Base-by-base conservation (phyloP, 2,888 invertebrate species). In the Amiota mariae region DNA sequence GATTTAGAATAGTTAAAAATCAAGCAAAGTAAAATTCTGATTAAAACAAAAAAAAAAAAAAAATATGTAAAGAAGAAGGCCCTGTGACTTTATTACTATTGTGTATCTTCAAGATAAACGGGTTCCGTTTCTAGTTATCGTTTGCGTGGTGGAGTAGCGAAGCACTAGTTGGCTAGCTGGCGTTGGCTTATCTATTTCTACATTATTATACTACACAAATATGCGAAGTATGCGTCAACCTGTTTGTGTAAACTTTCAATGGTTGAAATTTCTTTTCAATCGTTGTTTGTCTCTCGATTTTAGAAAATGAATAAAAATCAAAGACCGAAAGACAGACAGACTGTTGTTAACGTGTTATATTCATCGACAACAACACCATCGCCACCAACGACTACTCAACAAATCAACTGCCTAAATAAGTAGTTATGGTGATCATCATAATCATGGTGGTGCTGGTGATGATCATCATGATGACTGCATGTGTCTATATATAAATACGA, bases 221-320 rank as follows among this genome's bases (percentile, higher is more conserved):
- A 84, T 84, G 83, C 83, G 79, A 85, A 80, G 81, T 78, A 86
- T 85, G 84, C 83, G 86, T 86, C 84, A 86, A 84, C 86, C 85
- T 79, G 86, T 84, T 84, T 84, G 79, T 80, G 80, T 61, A 46
- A 59, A 85, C 85, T 80, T 84, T 84, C 81, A 79, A 83, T 79
- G 48, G 48, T 84, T 59, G 76, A 82, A 80, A 81, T 84, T 82
- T 85, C 79, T 78, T 82, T 79, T 36, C 36, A 36, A 74, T 76
- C 78, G 78, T 76, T 76, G 76, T 59, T 73, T 67, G 64, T 71
- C 24, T 71, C 36, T 36, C 74, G 13, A 61, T 36, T 48, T 15
- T 18, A 68, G 67, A 68, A 51, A 68, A 68, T 68, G 18, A 68
- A 24, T 63, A 46, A 24, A 68, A 68, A 68, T 68, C 67, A 24